Base-by-base conservation (phyloP, 1,140 invertebrate species). In the Leguminivora glycinivorella region DNA sequence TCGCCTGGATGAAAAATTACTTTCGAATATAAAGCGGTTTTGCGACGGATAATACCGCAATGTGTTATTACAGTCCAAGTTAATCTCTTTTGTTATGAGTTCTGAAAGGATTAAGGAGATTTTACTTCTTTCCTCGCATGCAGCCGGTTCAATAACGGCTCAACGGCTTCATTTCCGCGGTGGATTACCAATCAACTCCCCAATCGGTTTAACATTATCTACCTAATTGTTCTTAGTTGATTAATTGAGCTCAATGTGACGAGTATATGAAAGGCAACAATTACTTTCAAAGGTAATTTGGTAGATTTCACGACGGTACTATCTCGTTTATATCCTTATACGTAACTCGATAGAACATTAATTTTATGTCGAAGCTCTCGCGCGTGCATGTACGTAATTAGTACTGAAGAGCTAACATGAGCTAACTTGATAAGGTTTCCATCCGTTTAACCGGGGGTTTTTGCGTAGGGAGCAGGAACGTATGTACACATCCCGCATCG, bases 11-110 rank as follows among this genome's bases (percentile, higher is more conserved):
- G 72, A 80, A 75, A 79, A 82, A 82, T 79, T 74, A 73, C 71
- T 68, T 79, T 69, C 68, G 52, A 76, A 71, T 77, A 82, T 79
- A 83, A 85, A 81, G 71, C 68, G 73, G 71, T 71, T 60, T 67
- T 71, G 19, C 19, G 58, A 43, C 67, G 72, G 72, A 80, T 79
- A 80, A 84, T 81, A 69, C 78, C 72, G 79, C 77, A 78, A 79
- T 82, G 78, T 82, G 76, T 82, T 83, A 81, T 84, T 83, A 81
- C 75, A 78, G 74, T 72, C 71, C 67, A 73, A 77, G 76, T 78
- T 83, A 79, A 84, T 83, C 84, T 77, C 82, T 72, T 83, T 87
- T 87, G 83, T 85, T 82, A 80, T 73, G 71, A 80, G 75, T 75
- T 81, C 70, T 77, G 71, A 79, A 79, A 77, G 78, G 77, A 81